Evolutionary conservation across 2,888 invertebrate species (phyloP).

Genomic region (Orchestes rusci): DNA sequence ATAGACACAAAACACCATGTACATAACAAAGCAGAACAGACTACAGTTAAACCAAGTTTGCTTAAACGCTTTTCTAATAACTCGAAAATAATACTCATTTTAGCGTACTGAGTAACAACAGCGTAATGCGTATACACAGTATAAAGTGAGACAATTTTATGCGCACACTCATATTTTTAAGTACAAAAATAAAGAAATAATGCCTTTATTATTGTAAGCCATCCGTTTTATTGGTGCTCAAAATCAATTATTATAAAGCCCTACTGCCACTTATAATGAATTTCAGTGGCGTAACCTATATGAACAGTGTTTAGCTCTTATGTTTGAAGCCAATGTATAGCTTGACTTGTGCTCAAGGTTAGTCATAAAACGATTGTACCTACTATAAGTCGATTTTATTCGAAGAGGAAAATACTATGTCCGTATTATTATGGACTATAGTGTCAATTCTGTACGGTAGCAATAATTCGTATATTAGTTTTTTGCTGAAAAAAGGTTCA

Average conservation of each 20-base stretch:
- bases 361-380: too few species aligned
- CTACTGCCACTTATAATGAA: conserved; percentile 16
- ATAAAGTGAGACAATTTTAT: too few species aligned
- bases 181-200: conserved; percentile 20
- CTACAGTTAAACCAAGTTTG: conserved; percentile 17
- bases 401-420: too few species aligned
- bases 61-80: too few species aligned
- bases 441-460: too few species aligned
- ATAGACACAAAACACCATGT: conserved; percentile 19
- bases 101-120: too few species aligned
- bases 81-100: too few species aligned
- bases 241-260: conserved; percentile 19
- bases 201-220: conserved; percentile 30
- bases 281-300: conserved; percentile 9
- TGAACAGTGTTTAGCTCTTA: background rate
- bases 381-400: too few species aligned
- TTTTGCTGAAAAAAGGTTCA: too few species aligned
- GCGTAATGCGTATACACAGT: too few species aligned
- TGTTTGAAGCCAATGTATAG: conserved; percentile 7
- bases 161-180: conserved; percentile 19
- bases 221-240: conserved; percentile 32
- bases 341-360: conserved; percentile 18
- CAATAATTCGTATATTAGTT: too few species aligned
- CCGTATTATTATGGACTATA: too few species aligned
- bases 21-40: conserved; percentile 9